These are phyloP conservation scores for Zaprionus bogoriensis DNA, from an alignment of 2,888 invertebrate species.

Conservation along the genomic window DNA sequence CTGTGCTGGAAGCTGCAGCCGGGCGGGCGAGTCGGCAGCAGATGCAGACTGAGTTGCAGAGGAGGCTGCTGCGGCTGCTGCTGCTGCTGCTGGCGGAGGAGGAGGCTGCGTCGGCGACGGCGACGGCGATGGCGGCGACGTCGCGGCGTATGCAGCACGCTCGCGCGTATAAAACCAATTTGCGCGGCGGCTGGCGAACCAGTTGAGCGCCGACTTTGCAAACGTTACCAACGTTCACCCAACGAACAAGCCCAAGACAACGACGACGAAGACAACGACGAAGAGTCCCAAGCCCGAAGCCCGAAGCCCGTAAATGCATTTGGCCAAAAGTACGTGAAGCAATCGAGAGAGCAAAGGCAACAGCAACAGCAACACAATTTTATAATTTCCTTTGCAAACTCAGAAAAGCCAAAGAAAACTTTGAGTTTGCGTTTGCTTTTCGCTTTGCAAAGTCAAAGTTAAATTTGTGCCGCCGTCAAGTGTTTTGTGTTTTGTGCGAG, in stretches of 20 bases:
- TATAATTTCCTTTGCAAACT: background rate
- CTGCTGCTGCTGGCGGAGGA: constrained; percentile 6
- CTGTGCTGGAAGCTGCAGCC: constrained; percentile 6
- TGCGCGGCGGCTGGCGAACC: constrained; percentile 65
- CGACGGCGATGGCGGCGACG: background rate
- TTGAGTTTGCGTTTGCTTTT: constrained; percentile 15
- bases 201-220: constrained; percentile 76
- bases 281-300: no score
- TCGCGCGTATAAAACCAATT: constrained; percentile 71
- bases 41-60: constrained; percentile 10
- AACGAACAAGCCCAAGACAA: no score
- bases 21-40: constrained; percentile 7
- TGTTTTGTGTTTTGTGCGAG: constrained; percentile 39
- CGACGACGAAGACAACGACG: no score
- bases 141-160: constrained; percentile 21
- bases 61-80: background rate
- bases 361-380: constrained; percentile 6
- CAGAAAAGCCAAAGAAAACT: background rate
- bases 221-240: constrained; percentile 69
- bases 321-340: constrained; percentile 39
- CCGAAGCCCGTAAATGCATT: no score
- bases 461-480: constrained; percentile 58
- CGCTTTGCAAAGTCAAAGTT: background rate
- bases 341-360: background rate
- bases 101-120: constrained; percentile 9